These are phyloP conservation scores for Smittia sp. DNA, from an alignment of 2,888 invertebrate genomes.

Conservation along the genomic window DNA sequence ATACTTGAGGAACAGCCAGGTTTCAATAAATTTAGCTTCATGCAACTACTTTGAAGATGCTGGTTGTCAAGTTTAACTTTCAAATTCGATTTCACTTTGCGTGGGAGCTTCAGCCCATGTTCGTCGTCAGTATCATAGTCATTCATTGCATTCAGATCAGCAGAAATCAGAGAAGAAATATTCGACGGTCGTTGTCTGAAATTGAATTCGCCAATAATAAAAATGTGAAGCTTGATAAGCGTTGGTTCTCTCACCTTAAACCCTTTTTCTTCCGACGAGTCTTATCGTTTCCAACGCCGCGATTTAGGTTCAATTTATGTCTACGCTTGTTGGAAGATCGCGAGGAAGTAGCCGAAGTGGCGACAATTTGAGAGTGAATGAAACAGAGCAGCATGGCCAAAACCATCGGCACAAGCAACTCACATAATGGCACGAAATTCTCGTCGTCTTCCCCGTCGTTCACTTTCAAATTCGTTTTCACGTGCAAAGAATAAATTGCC, in stretches of 20 bases:
- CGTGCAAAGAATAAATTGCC: conserved; percentile 52
- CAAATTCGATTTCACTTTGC: background rate
- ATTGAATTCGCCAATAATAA: background rate
- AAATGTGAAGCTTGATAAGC: background rate
- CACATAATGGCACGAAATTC: conserved; percentile 62
- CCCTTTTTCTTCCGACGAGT: conserved; percentile 50
- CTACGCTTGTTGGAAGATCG: conserved; percentile 47
- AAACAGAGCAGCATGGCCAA: conserved; percentile 72
- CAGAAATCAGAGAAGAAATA: background rate
- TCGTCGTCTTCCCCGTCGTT: conserved; percentile 42
- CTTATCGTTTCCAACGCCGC: conserved; percentile 47
- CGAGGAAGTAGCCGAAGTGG: conserved; percentile 57
- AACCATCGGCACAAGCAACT: conserved; percentile 68
- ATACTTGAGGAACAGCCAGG: background rate
- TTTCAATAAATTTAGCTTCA: background rate
- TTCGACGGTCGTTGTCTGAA: conserved; percentile 3
- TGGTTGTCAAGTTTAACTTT: conserved; percentile 1
- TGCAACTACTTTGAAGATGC: background rate
- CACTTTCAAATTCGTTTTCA: conserved; percentile 45
- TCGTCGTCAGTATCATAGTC: conserved; percentile 33
- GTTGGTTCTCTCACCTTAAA: conserved; percentile 47
- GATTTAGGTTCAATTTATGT: conserved; percentile 48
- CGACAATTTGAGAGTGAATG: conserved; percentile 78
- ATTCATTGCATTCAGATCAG: background rate
- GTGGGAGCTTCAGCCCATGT: background rate